phyloP scores from a whole-genome alignment of 2,888 invertebrate genomes.

The Zygaena filipendulae region DNA sequence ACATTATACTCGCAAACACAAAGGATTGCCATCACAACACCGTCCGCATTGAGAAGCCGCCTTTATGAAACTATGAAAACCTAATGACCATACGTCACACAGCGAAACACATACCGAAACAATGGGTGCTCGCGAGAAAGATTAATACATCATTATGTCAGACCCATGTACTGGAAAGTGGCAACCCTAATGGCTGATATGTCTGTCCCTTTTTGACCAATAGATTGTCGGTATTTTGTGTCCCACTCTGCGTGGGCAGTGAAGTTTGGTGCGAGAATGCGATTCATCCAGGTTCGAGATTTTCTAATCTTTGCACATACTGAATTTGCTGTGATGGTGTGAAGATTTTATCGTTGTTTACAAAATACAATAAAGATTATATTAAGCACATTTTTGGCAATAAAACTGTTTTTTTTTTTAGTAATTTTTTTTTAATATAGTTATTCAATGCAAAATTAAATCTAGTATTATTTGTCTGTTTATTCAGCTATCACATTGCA shows the following conservation, averaged over 20 bases:
- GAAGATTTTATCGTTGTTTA: too few relatives aligned
- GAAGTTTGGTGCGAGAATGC: constrained; percentile 50
- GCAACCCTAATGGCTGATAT: constrained; percentile 20
- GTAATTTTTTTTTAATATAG: too few relatives aligned
- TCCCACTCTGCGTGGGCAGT: constrained; percentile 35
- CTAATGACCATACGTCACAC: constrained; percentile 65
- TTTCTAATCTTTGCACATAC: too few relatives aligned
- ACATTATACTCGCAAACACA: constrained; percentile 55
- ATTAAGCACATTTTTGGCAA: too few relatives aligned
- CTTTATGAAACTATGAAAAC: constrained; percentile 67
- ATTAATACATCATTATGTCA: constrained; percentile 70
- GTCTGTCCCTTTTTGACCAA: constrained; percentile 14
- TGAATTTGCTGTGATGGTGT: too few relatives aligned
- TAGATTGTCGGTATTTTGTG: constrained; percentile 1
- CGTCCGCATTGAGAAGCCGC: constrained; percentile 41
- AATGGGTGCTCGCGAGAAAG: constrained; percentile 62
- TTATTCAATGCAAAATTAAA: too few relatives aligned
- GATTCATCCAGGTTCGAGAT: too few relatives aligned
- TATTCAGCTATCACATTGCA: too few relatives aligned
- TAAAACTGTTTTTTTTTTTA: too few relatives aligned
- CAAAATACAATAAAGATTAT: too few relatives aligned
- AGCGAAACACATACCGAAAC: constrained; percentile 66
- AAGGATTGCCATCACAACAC: constrained; percentile 28
- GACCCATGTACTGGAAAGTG: constrained; percentile 47
- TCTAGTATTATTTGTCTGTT: too few relatives aligned